A percentile compares a stretch with the other conserved stretches of the same genome.
phyloP scores from a whole-genome alignment of 2,888 invertebrate genomes.

The Caenorhabditis sp. region DNA sequence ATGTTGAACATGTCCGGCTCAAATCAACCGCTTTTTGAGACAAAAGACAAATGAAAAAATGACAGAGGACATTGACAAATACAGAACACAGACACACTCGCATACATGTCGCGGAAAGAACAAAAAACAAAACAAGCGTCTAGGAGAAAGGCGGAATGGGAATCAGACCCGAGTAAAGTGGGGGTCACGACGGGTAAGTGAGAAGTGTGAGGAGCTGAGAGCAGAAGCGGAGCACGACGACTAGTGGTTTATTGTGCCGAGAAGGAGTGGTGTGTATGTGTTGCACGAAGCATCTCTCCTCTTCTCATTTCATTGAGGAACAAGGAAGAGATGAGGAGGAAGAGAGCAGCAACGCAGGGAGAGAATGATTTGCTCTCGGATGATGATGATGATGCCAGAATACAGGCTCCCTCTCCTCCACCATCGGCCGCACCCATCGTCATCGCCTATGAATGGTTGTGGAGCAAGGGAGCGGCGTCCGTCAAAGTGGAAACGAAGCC shows the following conservation, averaged over 20 bases:
- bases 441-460: slow-evolving; percentile 49
- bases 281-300: slow-evolving; percentile 21
- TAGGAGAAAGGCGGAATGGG: slow-evolving; percentile 11
- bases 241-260: slow-evolving; percentile 23
- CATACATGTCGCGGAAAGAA: slow-evolving; percentile 33
- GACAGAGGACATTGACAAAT: slow-evolving; percentile 24
- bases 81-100: slow-evolving; percentile 45
- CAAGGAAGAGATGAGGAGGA: slow-evolving; percentile 17
- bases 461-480: slow-evolving; percentile 8
- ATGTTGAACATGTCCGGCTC: slow-evolving; percentile 12
- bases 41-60: slow-evolving; percentile 40
- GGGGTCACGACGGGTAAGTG: slow-evolving; percentile 22
- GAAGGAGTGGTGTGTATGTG: slow-evolving; percentile 17
- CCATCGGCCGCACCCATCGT: slow-evolving; percentile 1
- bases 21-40: slow-evolving; percentile 34
- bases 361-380: slow-evolving; percentile 6
- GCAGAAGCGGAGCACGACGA: slow-evolving; percentile 7
- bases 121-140: slow-evolving; percentile 33
- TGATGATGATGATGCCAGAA: slow-evolving; percentile 1
- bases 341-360: neutral
- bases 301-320: slow-evolving; percentile 12
- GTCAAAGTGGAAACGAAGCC: slow-evolving; percentile 21
- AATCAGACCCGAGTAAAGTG: slow-evolving; percentile 29
- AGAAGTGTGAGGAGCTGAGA: slow-evolving; percentile 12
- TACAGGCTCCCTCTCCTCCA: neutral